These are phyloP conservation scores for Sibirionetta formosa DNA, from an alignment of 2,797 vertebrate species.

Conservation along the genomic window DNA sequence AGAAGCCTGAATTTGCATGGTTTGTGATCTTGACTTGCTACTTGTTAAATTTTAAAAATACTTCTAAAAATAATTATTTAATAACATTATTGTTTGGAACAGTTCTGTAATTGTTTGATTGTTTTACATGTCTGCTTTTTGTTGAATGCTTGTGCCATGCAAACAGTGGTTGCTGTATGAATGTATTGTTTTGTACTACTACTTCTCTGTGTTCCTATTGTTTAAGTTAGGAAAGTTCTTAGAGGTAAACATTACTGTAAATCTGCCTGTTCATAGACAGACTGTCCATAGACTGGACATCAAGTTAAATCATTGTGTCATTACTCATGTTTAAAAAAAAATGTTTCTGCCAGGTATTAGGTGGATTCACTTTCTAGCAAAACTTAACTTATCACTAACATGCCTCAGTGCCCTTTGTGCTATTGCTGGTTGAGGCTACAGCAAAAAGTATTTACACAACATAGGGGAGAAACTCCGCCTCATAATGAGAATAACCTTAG, in stretches of 20 bases:
- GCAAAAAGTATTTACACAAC: constrained; percentile 4
- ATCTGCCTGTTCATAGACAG: neutral
- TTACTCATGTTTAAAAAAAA: neutral
- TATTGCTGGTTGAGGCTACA: neutral
- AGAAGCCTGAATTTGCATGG: neutral
- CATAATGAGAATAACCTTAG: constrained; percentile 63
- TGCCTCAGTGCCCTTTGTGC: neutral
- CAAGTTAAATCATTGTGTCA: neutral
- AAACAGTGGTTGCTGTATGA: neutral
- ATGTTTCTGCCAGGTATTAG: neutral
- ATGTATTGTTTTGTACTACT: neutral
- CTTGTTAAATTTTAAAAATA: too few species aligned
- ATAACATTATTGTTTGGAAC: neutral
- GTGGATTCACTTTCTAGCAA: neutral
- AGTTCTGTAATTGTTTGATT: neutral
- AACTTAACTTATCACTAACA: neutral
- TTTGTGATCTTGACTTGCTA: neutral
- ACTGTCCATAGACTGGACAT: neutral
- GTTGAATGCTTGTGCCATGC: neutral
- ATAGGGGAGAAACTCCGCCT: neutral
- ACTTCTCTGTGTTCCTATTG: neutral
- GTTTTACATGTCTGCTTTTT: neutral
- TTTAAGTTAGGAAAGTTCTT: neutral
- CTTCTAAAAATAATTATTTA: neutral
- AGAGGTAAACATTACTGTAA: neutral